phyloP scores from a whole-genome alignment of 2,797 vertebrate species.

The Sebastes steindachneri region DNA sequence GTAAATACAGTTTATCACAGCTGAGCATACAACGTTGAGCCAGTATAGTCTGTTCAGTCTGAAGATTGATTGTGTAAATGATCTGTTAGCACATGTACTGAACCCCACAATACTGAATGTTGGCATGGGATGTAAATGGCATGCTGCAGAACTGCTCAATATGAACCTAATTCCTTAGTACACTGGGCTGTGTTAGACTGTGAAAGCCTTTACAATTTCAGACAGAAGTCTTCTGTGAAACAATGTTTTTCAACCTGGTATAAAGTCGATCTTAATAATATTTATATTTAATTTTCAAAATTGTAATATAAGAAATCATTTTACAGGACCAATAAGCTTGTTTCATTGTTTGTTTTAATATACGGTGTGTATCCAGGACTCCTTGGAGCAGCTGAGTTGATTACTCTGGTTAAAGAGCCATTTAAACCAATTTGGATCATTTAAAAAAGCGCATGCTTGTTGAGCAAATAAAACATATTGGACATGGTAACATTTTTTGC shows the following conservation, averaged over 20 bases:
- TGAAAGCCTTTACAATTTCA: background rate
- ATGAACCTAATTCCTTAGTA: background rate
- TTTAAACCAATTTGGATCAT: background rate
- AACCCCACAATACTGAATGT: background rate
- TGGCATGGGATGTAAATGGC: background rate
- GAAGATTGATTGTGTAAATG: background rate
- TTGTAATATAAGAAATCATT: background rate
- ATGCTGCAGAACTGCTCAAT: background rate
- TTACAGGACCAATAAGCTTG: background rate
- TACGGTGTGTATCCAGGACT: background rate
- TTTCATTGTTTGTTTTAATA: conserved; percentile 12
- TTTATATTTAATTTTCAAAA: background rate
- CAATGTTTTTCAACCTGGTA: background rate
- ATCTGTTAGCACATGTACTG: background rate
- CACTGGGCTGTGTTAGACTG: background rate
- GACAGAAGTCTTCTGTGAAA: background rate
- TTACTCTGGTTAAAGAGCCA: background rate
- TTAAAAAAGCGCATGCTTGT: background rate
- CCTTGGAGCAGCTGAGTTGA: background rate
- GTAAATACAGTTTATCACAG: background rate
- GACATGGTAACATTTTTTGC: background rate
- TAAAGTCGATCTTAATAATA: background rate
- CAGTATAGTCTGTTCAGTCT: background rate
- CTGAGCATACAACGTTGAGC: background rate
- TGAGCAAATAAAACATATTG: background rate